Evolutionary conservation across 2,888 invertebrate species (phyloP), one percentile per base, ranked within the genome.

Genomic region (Arctia plantaginis): DNA sequence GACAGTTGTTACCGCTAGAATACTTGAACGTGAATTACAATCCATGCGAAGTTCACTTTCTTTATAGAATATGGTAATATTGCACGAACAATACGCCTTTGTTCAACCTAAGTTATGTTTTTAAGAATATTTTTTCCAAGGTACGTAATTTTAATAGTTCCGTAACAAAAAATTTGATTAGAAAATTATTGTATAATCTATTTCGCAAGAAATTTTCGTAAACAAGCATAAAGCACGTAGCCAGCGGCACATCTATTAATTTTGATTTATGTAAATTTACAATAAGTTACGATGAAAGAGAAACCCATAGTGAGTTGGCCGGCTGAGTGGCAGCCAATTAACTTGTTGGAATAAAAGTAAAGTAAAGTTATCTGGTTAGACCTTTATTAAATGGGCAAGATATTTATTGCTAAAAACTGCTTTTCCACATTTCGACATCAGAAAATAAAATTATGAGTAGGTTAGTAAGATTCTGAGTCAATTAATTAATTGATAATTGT

Each of bases 181-280:
- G 12, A 71, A 74, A 62, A 73, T 27, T 77, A 76, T 87, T 86
- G 82, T 84, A 80, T 85, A 87, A 88, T 80, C 73, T 66, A 82
- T 87, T 88, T 81, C 84, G 83, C 83, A 88, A 88, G 80, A 78
- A 30, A 80, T 83, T 87, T 86, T 86, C 77, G 84, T 85, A 81
- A 87, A 75, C 72, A 71, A 67, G 35, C 82, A 77, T 83, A 83
- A 73, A 70, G 80, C 75, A 79, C 80, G 73, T 70, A 73, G 81
- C 81, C 73, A 23, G 75, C 73, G 79, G 81, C 77, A 80, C 65
- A 77, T 81, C 80, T 82, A 80, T 85, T 88, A 84, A 87, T 88
- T 87, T 81, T 84, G 83, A 86, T 87, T 86, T 90, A 89, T 90
- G 88, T 80, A 88, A 90, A 89, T 87, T 84, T 79, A 85, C 80